Base-by-base conservation (phyloP, 2,797 vertebrate species). In the Gobionotothen gibberifrons region DNA sequence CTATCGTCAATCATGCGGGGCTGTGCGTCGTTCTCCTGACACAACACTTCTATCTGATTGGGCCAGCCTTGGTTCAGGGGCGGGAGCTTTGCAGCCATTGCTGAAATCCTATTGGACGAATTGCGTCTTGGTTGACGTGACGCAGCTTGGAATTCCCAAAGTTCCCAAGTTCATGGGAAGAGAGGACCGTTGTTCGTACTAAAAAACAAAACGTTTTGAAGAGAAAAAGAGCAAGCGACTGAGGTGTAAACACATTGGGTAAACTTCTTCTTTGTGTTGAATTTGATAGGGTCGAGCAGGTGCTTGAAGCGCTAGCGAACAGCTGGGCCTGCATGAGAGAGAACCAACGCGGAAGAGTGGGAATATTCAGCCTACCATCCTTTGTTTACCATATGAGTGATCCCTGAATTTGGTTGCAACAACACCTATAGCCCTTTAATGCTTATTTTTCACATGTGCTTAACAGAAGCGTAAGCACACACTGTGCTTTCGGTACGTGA, bases 61-160 rank as follows among this genome's bases (percentile, higher is more conserved):
- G 94, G 29, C 68, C 1, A 51, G 9, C 21, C 10, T 4, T 2
- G 42, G 4, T 14, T 42, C 7, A 21, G 79, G 77, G 91, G 92
- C 81, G 90, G 90, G 79, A 42, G 3, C 43, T 62, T 4, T 11
- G 1, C 0, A 0, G 36, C 61, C 22, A 22, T 12, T 73, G 4
- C 63, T 73, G 62, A 69, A 84, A 86, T 90, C 72, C 83, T 5
- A 93, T 93, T 93, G 93, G 93, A 78, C 32, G 52, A 81, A 40
- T 76, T 53, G 19, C 26, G 32, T 14, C 26, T 56, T 48, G 61
- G 75, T 74, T 51, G 66, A 83, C 68, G 88, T 93, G 90, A 93
- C 92, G 93, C 89, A 93, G 87, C 74, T 84, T 54, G 88, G 93
- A 93, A 92, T 94, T 94, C 92, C 92, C 89, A 87, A 93, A 93